Percentiles rank a stretch among this genome's conserved stretches.
These are phyloP conservation scores for Dendrolimus houi DNA, from an alignment of 2,888 invertebrate genomes.

Conservation along the genomic window DNA sequence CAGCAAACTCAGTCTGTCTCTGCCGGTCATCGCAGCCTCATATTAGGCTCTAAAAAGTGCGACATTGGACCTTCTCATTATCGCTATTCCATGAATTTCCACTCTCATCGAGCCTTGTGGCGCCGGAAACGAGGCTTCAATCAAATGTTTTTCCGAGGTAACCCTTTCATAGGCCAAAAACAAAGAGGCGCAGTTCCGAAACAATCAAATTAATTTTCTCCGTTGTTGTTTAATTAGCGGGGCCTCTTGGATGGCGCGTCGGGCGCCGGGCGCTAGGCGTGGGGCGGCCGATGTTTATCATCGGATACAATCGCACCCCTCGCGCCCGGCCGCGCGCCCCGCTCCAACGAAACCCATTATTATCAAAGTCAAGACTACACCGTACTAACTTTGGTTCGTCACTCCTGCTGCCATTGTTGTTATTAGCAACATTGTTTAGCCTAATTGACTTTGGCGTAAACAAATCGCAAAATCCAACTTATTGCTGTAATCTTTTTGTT, in stretches of 20 bases:
- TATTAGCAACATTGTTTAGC: slow-evolving; percentile 62
- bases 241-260: slow-evolving; percentile 64
- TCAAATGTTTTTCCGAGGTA: slow-evolving; percentile 59
- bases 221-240: slow-evolving; percentile 75
- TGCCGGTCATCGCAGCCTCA: slow-evolving; percentile 34
- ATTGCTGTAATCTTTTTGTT: slow-evolving; percentile 62
- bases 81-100: neutral
- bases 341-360: slow-evolving; percentile 65
- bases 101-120: neutral
- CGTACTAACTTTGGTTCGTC: slow-evolving; percentile 70
- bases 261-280: slow-evolving; percentile 27
- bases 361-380: slow-evolving; percentile 69
- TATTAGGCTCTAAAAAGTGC: neutral
- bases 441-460: slow-evolving; percentile 58
- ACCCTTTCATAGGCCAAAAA: slow-evolving; percentile 50
- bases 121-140: slow-evolving; percentile 24
- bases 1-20: slow-evolving; percentile 47
- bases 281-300: slow-evolving; percentile 72
- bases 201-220: slow-evolving; percentile 74
- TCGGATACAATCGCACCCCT: slow-evolving; percentile 66
- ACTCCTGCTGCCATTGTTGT: slow-evolving; percentile 63
- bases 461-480: slow-evolving; percentile 53
- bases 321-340: slow-evolving; percentile 26
- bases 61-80: neutral
- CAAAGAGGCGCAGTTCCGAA: slow-evolving; percentile 68